Evolutionary conservation across 1,140 invertebrate genomes (phyloP), one percentile per base, ranked within the genome.

Genomic region (Gonioctena quinquepunctata): DNA sequence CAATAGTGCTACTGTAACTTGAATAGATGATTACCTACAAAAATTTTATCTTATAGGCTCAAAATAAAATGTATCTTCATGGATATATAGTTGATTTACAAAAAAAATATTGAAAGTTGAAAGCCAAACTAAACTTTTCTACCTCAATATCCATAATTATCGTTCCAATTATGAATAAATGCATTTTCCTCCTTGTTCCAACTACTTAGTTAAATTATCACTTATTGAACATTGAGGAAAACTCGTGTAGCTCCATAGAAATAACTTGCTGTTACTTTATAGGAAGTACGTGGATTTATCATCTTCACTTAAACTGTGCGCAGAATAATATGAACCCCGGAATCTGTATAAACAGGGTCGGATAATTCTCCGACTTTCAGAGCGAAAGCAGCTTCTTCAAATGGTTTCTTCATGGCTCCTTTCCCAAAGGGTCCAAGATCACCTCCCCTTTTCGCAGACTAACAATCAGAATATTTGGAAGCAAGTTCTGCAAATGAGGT

Each of bases 351-450:
- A 1, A 99, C 91, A n/a, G 94, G 91, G 61, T 93, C 91, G 71
- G 95, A 97, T 22, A 99, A 83, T 86, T 99, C 93, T 7, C 96
- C 96, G 60, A 98, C 90, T 86, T 96, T 93, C 5, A 99, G 83
- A 33, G 90, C 90, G 85, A 98, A 99, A 4, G 96, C 91, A 25
- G 96, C 97, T 75, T 99, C 94, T 85, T 99, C 97, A 84, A 99
- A 99, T 0, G 96, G 92, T 78, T 94, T 93, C 83, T 99, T 97
- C 98, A 99, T 99, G 67, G 94, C 89, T 27, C 96, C 96, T 68
- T 91, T 87, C 22, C 90, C 91, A 86, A 99, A 99, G 49, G 91
- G 89, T n/a, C 98, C 98, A 48, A 99, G 88, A 83, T 99, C 96
- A 0, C 98, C 98, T 48, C 95, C 96, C 57, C 92, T 87, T 78